Base-by-base conservation (phyloP, 2,888 invertebrate species). In the Heliconius aoede region DNA sequence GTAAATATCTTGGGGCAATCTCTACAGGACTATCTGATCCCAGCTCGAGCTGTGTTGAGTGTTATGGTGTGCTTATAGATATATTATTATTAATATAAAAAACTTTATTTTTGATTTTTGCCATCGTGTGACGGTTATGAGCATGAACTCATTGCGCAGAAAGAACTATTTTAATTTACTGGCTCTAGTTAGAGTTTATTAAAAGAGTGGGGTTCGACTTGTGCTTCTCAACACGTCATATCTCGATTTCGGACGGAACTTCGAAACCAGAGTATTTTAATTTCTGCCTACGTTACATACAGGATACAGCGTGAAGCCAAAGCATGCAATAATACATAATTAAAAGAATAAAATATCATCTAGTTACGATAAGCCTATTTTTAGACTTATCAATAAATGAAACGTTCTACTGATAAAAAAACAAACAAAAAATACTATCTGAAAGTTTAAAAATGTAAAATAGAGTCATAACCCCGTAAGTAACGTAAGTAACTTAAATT, bases 401-500 rank as follows among this genome's bases (percentile, higher is more conserved):
- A 46, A 18, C 21, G 21, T 46, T 21, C 7, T 46, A 46, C 46
- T 21, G 21, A 21, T 18, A 18, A 36, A 9, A 46, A 46, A 5
- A 46, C 46, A 46, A 21, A 46, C 46, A 2, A 58, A n/a, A 32
- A n/a, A 36, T n/a, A 36, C 32, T 64, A 65, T 24, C 24, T 40
- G 24, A 36, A 65, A 24, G 36, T 40, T 36, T 65, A 21, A 69
- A 69, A 51, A 55, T 32, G 55, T 55, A 69, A 30, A 69, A 55
- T 68, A 68, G 30, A 69, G 55, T 7, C 55, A 30, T 69, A 18
- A 55, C 51, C 26, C 40, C 24, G 69, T 55, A n/a, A 69, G 32
- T n/a, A n/a, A n/a, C n/a, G n/a, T n/a, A 69, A 69, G 55, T 69
- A 55, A 69, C n/a, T 69, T 69, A 32, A 69, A 55, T 55, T 69